A percentile compares a stretch with the other conserved stretches of the same genome.
phyloP scores from a whole-genome alignment of 2,888 invertebrate genomes.

The Hyposoter dolosus region DNA sequence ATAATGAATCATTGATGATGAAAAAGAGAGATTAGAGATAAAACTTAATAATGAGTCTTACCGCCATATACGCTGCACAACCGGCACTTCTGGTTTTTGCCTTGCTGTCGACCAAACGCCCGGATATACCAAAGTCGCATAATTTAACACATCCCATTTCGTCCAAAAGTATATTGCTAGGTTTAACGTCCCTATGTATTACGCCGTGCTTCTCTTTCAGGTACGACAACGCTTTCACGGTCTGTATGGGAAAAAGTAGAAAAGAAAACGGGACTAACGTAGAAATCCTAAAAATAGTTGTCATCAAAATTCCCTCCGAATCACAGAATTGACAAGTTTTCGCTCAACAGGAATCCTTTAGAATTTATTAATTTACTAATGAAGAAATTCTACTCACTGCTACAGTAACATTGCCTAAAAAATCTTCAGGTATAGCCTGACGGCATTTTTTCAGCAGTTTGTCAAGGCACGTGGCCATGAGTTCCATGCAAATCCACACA shows the following conservation, averaged over 20 bases:
- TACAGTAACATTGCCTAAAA: constrained; percentile 98
- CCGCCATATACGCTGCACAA: constrained; percentile 99
- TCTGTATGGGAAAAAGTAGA: constrained; percentile 86
- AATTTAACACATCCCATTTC: constrained; percentile 97
- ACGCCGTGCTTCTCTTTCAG: constrained; percentile 98
- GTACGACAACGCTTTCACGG: constrained; percentile 98
- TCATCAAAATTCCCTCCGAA: no score
- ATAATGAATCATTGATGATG: background rate
- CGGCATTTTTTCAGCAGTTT: constrained; percentile 95
- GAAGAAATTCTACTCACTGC: constrained; percentile 89
- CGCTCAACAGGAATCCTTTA: no score
- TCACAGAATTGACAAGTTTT: background rate
- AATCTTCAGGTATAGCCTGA: constrained; percentile 97
- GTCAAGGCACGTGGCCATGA: constrained; percentile 99
- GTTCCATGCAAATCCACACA: constrained; percentile 99
- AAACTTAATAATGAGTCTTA: constrained; percentile 83
- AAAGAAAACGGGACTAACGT: background rate
- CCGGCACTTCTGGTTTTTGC: constrained; percentile 98
- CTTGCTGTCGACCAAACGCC: constrained; percentile 98
- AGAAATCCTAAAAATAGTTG: background rate
- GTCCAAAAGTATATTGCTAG: constrained; percentile 98
- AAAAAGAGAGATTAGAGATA: background rate
- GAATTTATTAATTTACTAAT: background rate
- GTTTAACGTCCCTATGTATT: constrained; percentile 99
- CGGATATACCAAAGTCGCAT: constrained; percentile 99